Percentiles rank a stretch among this genome's conserved stretches.
These are phyloP conservation scores for Lepidotrigona ventralis DNA, from an alignment of 1,140 invertebrate species.

Conservation along the genomic window DNA sequence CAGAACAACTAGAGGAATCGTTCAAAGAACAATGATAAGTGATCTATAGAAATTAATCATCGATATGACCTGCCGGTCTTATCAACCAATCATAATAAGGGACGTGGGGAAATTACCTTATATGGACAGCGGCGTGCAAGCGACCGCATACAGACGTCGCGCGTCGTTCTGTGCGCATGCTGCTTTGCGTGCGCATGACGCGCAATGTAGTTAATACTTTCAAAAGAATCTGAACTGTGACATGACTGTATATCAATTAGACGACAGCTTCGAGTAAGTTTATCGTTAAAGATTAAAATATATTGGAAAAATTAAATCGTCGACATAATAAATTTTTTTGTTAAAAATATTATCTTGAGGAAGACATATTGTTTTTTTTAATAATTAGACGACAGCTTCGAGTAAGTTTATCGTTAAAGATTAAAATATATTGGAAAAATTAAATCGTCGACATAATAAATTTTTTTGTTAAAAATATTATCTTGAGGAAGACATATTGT, in stretches of 20 bases:
- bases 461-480: neutral
- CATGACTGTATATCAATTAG: neutral
- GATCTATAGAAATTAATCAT: conserved; percentile 57
- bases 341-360: neutral
- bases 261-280: neutral
- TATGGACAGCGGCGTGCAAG: conserved; percentile 78
- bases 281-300: neutral
- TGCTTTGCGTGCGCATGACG: conserved; percentile 44
- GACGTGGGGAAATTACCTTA: conserved; percentile 81
- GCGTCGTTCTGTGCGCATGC: conserved; percentile 58
- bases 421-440: neutral
- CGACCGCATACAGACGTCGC: conserved; percentile 54
- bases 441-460: neutral
- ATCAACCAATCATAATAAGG: conserved; percentile 77
- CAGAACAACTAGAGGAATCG: neutral
- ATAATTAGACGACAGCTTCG: neutral
- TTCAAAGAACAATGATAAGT: conserved; percentile 9
- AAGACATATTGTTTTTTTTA: neutral
- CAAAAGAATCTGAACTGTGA: neutral
- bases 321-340: neutral
- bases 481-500: neutral
- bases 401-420: neutral
- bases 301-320: neutral
- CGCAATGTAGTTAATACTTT: conserved; percentile 21
- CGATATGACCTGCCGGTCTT: conserved; percentile 60